These are phyloP conservation scores for Rhinoderma darwinii DNA, from an alignment of 2,113 vertebrate species.

Conservation along the genomic window DNA sequence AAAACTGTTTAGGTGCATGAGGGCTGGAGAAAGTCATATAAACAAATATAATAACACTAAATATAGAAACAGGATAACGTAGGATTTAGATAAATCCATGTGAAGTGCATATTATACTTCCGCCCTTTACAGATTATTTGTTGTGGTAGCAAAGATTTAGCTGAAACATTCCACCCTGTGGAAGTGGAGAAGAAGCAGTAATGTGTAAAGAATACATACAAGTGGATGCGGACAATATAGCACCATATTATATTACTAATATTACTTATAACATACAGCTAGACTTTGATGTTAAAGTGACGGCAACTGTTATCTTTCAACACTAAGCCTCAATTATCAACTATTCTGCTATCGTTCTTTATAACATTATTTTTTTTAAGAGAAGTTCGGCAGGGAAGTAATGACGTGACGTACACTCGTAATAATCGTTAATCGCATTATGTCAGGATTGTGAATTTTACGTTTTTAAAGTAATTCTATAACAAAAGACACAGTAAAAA, in stretches of 20 bases:
- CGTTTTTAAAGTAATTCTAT: too few species aligned
- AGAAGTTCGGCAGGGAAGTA: too few species aligned
- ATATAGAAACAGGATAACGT: conserved; percentile 18
- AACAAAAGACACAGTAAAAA: too few species aligned
- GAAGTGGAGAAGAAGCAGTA: neutral
- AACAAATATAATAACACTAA: conserved; percentile 6
- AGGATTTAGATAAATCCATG: conserved; percentile 20
- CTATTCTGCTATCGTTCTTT: neutral
- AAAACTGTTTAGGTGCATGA: too few species aligned
- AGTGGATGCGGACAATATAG: neutral
- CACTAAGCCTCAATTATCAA: neutral
- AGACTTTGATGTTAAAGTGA: neutral
- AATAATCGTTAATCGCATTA: too few species aligned
- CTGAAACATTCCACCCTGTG: neutral
- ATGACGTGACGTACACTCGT: too few species aligned
- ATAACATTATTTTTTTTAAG: too few species aligned
- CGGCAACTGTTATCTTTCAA: neutral
- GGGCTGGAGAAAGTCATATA: neutral
- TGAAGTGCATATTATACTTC: conserved; percentile 7
- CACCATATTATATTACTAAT: neutral
- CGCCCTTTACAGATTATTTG: neutral
- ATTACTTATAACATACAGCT: neutral
- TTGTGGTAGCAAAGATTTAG: neutral
- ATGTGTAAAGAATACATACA: neutral
- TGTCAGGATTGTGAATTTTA: too few species aligned